phyloP scores from a whole-genome alignment of 2,113 vertebrate species.

The Lontra canadensis region DNA sequence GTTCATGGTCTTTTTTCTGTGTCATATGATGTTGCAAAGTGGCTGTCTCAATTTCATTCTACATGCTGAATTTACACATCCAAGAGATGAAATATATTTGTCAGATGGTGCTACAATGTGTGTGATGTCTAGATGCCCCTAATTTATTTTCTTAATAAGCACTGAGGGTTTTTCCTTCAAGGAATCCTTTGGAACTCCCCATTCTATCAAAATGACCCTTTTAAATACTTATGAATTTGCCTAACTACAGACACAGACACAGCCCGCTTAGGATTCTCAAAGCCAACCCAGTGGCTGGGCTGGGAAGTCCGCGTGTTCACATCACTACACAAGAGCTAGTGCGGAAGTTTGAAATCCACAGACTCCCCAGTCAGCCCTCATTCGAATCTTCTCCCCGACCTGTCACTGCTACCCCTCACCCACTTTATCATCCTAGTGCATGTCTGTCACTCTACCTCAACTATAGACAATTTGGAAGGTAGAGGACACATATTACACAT shows the following conservation, averaged over 20 bases:
- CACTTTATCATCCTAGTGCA: background rate
- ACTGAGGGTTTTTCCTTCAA: background rate
- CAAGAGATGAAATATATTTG: background rate
- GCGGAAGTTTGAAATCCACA: background rate
- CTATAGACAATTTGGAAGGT: background rate
- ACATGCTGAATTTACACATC: background rate
- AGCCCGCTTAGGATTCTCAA: background rate
- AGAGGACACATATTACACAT: background rate
- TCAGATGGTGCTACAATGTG: background rate
- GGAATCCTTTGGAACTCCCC: background rate
- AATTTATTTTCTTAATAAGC: constrained; percentile 1
- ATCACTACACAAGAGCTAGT: fast-evolving
- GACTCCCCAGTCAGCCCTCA: background rate
- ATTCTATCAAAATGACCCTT: background rate
- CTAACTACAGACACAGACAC: background rate
- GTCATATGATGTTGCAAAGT: background rate
- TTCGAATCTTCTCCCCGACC: background rate
- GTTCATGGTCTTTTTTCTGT: background rate
- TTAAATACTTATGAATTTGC: background rate
- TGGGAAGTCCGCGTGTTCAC: background rate
- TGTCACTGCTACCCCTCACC: background rate
- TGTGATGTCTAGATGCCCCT: background rate
- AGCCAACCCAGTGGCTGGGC: background rate
- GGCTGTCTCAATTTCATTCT: background rate
- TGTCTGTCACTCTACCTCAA: background rate